Conservation (phyloP, 2,888 invertebrate species). For the Gryllus longicercus region DNA sequence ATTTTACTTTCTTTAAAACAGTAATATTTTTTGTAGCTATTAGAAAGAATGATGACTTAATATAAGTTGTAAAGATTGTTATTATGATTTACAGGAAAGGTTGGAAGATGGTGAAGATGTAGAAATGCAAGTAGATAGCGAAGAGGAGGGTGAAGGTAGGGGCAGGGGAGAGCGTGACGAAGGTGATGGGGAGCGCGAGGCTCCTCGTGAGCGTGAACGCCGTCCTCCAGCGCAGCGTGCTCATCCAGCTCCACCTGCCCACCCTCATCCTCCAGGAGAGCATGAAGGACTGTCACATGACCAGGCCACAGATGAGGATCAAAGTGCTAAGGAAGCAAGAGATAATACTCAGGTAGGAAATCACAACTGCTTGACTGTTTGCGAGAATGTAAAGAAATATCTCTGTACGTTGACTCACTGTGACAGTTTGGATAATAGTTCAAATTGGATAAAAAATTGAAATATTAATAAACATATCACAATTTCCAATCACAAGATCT, state of each 20-base stretch:
- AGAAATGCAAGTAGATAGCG: constrained; percentile 86
- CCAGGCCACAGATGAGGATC: constrained; percentile 37
- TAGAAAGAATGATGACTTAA: too few species aligned
- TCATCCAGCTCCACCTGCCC: neutral
- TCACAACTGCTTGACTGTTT: too few species aligned
- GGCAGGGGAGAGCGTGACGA: constrained; percentile 46
- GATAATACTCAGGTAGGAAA: constrained; percentile 50
- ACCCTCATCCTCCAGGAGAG: neutral
- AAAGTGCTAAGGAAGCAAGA: constrained; percentile 44
- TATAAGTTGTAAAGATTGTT: neutral
- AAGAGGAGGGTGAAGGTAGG: constrained; percentile 65
- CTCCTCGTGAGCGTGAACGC: neutral
- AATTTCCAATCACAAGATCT: too few species aligned
- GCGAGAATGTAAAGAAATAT: too few species aligned
- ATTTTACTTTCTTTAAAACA: too few species aligned
- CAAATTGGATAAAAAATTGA: too few species aligned
- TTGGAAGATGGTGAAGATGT: constrained; percentile 77
- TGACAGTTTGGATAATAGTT: too few species aligned
- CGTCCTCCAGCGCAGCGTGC: neutral
- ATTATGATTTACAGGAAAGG: constrained; percentile 55
- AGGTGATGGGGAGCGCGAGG: constrained; percentile 32
- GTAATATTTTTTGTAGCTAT: too few species aligned
- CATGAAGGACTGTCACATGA: constrained; percentile 11
- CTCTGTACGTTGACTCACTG: too few species aligned
- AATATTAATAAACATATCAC: too few species aligned